Percentiles rank a stretch among this genome's conserved stretches.
phyloP scores from a whole-genome alignment of 2,888 invertebrate genomes.

The Onthophagus sagittarius region DNA sequence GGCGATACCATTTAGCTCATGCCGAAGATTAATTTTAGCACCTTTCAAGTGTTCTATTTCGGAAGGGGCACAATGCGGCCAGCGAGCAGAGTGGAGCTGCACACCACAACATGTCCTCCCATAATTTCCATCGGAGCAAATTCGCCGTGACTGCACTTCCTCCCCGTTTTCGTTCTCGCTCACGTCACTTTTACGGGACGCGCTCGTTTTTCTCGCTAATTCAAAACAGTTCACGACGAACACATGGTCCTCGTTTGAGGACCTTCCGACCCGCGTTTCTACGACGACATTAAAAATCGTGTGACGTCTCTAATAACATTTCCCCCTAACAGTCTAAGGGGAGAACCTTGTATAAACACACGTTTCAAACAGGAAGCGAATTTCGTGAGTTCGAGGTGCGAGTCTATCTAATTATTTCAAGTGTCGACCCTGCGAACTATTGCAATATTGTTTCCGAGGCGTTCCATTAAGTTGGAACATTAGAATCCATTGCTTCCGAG shows the following conservation, averaged over 20 bases:
- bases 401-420: neutral
- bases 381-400: neutral
- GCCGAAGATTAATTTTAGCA: constrained; percentile 23
- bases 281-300: neutral
- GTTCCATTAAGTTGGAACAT: neutral
- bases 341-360: neutral
- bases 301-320: neutral
- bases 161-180: constrained; percentile 27
- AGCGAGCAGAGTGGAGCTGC: constrained; percentile 23
- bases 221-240: constrained; percentile 32
- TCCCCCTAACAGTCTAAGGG: neutral
- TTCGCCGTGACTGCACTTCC: constrained; percentile 42
- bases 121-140: constrained; percentile 39
- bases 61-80: constrained; percentile 27
- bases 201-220: constrained; percentile 43
- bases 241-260: neutral
- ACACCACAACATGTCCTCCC: constrained; percentile 27
- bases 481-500: neutral
- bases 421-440: neutral
- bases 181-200: constrained; percentile 27
- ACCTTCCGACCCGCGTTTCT: constrained; percentile 2
- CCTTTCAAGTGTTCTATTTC: constrained; percentile 29
- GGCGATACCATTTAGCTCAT: constrained; percentile 17
- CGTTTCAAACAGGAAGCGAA: neutral
- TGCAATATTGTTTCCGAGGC: neutral